Evolutionary conservation across 2,113 vertebrate species (phyloP).

Genomic region (Salvator merianae): DNA sequence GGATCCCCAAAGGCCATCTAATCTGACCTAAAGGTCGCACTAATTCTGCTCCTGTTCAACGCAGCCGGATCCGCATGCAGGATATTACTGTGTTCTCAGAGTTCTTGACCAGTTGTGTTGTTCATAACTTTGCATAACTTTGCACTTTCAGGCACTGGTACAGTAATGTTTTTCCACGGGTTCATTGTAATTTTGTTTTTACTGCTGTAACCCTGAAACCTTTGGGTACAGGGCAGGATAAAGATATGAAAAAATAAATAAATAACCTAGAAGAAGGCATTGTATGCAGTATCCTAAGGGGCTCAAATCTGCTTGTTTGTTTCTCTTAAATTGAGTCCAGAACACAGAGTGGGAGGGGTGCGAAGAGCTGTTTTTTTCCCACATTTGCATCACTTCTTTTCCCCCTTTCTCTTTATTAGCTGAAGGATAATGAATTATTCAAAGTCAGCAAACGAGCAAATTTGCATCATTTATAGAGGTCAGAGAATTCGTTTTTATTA

Average conservation of each 20-base stretch:
- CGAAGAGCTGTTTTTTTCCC: too few species aligned
- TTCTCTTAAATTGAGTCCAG: neutral
- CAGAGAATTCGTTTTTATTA: neutral
- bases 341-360: neutral
- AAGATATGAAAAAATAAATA: too few species aligned
- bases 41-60: too few species aligned
- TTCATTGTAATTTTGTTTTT: too few species aligned
- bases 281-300: neutral
- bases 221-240: too few species aligned
- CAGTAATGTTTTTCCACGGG: too few species aligned
- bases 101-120: too few species aligned
- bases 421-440: neutral
- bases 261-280: neutral
- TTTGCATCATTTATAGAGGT: neutral
- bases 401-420: neutral
- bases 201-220: too few species aligned
- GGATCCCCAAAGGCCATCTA: neutral
- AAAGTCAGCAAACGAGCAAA: neutral
- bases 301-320: neutral
- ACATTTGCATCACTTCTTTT: neutral
- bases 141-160: too few species aligned
- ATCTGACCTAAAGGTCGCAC: neutral
- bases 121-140: too few species aligned
- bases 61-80: too few species aligned
- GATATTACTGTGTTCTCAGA: too few species aligned